These are phyloP conservation scores for Sinodicranocentrus sp. DNA, from an alignment of 2,888 invertebrate genomes.

Conservation along the genomic window DNA sequence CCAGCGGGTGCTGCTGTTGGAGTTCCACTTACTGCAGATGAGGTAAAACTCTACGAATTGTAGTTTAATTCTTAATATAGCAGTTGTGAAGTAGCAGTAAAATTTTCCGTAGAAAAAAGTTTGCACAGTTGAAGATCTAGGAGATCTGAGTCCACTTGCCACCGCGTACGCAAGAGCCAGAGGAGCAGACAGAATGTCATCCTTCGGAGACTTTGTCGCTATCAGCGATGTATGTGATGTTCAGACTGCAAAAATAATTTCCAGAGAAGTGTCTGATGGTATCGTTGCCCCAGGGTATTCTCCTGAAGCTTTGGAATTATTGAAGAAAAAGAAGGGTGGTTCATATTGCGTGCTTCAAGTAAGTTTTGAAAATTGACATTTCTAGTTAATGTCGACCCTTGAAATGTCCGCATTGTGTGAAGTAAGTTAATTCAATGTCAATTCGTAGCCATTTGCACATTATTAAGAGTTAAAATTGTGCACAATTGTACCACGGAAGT, in stretches of 20 bases:
- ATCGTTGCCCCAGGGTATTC: conserved; percentile 96
- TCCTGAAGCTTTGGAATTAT: conserved; percentile 88
- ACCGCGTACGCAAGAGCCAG: conserved; percentile 96
- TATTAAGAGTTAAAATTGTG: no score
- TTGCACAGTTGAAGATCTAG: conserved; percentile 95
- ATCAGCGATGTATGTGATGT: conserved; percentile 94
- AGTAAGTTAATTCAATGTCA: no score
- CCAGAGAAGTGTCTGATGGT: conserved; percentile 95
- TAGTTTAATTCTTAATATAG: no score
- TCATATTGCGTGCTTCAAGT: conserved; percentile 92
- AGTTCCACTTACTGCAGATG: conserved; percentile 85
- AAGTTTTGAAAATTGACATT: no score
- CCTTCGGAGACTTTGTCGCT: conserved; percentile 98
- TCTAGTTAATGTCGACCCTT: no score
- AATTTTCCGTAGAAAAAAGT: conserved; percentile 85
- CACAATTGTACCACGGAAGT: no score
- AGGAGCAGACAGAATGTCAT: conserved; percentile 99
- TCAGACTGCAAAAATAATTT: conserved; percentile 93
- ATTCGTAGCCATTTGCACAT: background rate
- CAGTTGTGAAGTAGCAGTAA: no score
- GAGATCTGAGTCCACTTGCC: conserved; percentile 88
- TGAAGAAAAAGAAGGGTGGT: conserved; percentile 97
- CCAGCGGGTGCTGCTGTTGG: conserved; percentile 98
- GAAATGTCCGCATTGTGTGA: no score
- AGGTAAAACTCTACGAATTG: conserved; percentile 79